Evolutionary conservation across 2,888 invertebrate genomes (phyloP), one percentile per base, ranked within the genome.

Genomic region (Euproctis similis): DNA sequence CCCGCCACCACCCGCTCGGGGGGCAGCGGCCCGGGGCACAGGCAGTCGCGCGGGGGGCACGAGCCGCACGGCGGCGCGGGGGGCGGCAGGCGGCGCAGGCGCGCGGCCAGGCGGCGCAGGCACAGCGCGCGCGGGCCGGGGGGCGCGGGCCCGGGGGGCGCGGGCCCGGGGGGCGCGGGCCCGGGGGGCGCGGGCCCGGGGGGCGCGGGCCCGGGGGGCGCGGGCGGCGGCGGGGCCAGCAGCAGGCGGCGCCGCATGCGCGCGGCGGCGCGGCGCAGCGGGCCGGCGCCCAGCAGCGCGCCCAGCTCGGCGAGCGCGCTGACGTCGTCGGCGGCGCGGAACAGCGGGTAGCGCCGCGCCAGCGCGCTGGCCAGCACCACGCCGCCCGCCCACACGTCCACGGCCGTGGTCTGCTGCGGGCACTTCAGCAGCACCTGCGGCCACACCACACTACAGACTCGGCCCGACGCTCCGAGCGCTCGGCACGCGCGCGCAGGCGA

Each of bases 361-460:
- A 96, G 82, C 43, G 94, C 65, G 49, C 68, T 69, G 24, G 60
- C 78, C 59, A 96, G 88, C 48, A 96, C 94, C 26, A 96, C 91
- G 33, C 96, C 96, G 22, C 89, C 89, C 26, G 96, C 93, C 96
- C 96, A 96, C 53, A 94, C 86, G 77, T 96, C 96, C 44, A 96
- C 92, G 37, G 92, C 93, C 53, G 93, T 91, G 16, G 91, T 90
- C 81, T 96, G 96, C 36, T 88, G 81, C n/a, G 88, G 82, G 65
- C 88, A 89, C 73, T 94, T 94, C 14, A 96, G 81, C 45, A 94
- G 71, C 50, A 94, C 93, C 59, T 62, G 34, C 16, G 8, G n/a
- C 9, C 11, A 12, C 19, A n/a, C 7, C 4, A 8, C 8, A 6
- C 8, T 3, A 5, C 19, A n/a, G 7, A 19, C 3, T n/a, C 19